Evolutionary conservation across 2,888 invertebrate genomes (phyloP).

Genomic region (Syrista parreyssii): DNA sequence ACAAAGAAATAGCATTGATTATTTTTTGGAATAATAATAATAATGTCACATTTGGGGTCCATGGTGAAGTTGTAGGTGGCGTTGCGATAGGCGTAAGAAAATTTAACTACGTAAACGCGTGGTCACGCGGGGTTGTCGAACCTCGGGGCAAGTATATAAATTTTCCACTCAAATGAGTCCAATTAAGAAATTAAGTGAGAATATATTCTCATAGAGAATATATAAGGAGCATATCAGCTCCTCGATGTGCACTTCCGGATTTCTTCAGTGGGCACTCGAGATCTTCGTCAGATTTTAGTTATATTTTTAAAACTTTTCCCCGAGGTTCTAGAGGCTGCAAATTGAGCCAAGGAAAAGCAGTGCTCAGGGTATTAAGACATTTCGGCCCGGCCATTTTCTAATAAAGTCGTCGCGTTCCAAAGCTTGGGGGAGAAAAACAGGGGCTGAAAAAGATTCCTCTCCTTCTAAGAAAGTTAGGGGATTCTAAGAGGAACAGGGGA

Average conservation of each 20-base stretch:
- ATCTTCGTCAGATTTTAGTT: neutral
- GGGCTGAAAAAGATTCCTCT: constrained; percentile 59
- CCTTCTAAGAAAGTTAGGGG: constrained; percentile 46
- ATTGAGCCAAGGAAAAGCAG: constrained; percentile 13
- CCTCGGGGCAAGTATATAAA: neutral
- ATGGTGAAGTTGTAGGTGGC: neutral
- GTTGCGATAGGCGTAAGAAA: neutral
- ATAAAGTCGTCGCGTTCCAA: constrained; percentile 54
- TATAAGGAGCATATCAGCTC: no score
- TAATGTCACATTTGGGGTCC: neutral
- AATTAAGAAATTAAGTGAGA: neutral
- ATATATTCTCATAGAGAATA: no score
- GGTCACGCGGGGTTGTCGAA: neutral
- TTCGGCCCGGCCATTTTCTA: constrained; percentile 58
- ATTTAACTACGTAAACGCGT: neutral
- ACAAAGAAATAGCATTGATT: constrained; percentile 24
- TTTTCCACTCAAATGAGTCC: neutral
- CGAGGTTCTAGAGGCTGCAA: neutral
- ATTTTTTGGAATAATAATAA: neutral
- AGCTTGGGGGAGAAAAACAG: constrained; percentile 42
- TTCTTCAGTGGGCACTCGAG: neutral
- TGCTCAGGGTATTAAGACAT: constrained; percentile 53
- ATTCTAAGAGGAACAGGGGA: constrained; percentile 26
- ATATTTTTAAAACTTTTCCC: neutral
- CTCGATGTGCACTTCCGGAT: neutral